Base-by-base conservation (phyloP, 2,113 vertebrate genomes). In the Fulica atra region DNA sequence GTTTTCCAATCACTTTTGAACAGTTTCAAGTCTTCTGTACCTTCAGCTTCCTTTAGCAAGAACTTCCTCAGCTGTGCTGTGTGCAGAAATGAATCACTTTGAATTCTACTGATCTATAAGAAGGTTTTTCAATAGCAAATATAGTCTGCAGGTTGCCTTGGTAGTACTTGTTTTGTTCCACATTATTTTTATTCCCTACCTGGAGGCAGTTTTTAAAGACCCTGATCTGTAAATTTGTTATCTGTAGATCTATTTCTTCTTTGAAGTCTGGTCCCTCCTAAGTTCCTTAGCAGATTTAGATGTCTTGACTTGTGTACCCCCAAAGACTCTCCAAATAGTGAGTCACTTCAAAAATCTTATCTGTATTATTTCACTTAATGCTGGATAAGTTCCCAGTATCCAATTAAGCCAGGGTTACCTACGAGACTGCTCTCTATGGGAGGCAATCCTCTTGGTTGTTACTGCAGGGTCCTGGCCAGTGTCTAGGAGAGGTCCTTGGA, bases 251-350 rank as follows among this genome's bases (percentile, higher is more conserved):
- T 83, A 11, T 24, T 88, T 42, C 38, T 90, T 57, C 78, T 95
- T 94, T 95, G 60, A 95, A 91, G 63, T 33, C 9, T 7, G 9
- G 81, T 72, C 73, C 48, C 87, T 94, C 70, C 71, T 86, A 16
- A 54, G 59, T 40, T 88, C 76, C 71, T 90, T 78, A 73, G 88
- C 79, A 86, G 88, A 92, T 66, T 46, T 57, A 93, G 42, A 23
- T 91, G 91, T 94, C 94, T 88, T 74, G 54, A 89, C 78, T 93
- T 95, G 78, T 89, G 93, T 40, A 89, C 89, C 66, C 81, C 63
- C 59, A 85, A 92, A 96, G 31, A 36, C 17, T 77, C 66, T 89
- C 93, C 92, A 91, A 92, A 54, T 2, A 36, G 25, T 92, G 86
- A 95, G 77, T 95, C 91, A 95, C 50, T 29, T 61, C 21, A 59